Percentiles rank a stretch among this genome's conserved stretches.
Conservation (phyloP, 2,888 invertebrate species). For the Ischnus inquisitorius region DNA sequence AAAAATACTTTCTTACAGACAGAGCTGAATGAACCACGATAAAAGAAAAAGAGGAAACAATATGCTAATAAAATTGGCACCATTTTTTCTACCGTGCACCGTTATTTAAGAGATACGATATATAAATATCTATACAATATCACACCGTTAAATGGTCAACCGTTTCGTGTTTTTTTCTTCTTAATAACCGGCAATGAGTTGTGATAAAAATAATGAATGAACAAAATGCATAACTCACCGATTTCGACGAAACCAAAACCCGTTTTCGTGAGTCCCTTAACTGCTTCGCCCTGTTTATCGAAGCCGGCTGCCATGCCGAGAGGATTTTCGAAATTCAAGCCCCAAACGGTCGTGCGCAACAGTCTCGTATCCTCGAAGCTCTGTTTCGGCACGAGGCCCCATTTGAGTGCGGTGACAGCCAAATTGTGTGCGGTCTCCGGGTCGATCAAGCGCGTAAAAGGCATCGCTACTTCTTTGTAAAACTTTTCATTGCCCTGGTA, state of each 20-base stretch:
- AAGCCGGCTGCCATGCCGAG: slow-evolving; percentile 99
- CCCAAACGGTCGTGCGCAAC: slow-evolving; percentile 90
- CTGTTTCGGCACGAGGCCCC: slow-evolving; percentile 90
- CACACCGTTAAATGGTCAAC: no score
- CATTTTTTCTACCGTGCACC: no score
- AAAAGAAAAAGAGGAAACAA: no score
- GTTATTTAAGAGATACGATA: no score
- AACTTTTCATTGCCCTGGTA: slow-evolving; percentile 93
- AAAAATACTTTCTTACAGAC: no score
- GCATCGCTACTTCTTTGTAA: slow-evolving; percentile 91
- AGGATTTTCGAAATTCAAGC: slow-evolving; percentile 93
- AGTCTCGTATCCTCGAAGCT: slow-evolving; percentile 87
- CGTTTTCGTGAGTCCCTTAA: slow-evolving; percentile 92
- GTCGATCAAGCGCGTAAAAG: slow-evolving; percentile 89
- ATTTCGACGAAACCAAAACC: slow-evolving; percentile 99
- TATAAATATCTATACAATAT: no score
- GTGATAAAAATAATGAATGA: no score
- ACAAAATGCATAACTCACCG: slow-evolving; percentile 88
- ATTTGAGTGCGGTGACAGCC: slow-evolving; percentile 92
- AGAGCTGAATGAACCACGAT: no score
- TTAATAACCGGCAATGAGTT: no score
- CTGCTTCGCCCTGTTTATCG: slow-evolving; percentile 98
- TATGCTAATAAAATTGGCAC: no score
- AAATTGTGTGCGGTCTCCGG: slow-evolving; percentile 94
- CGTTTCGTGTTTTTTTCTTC: background rate